Evolutionary conservation across 2,113 vertebrate species (phyloP), one percentile per base, ranked within the genome.

Genomic region (Lepidothrix coronata): DNA sequence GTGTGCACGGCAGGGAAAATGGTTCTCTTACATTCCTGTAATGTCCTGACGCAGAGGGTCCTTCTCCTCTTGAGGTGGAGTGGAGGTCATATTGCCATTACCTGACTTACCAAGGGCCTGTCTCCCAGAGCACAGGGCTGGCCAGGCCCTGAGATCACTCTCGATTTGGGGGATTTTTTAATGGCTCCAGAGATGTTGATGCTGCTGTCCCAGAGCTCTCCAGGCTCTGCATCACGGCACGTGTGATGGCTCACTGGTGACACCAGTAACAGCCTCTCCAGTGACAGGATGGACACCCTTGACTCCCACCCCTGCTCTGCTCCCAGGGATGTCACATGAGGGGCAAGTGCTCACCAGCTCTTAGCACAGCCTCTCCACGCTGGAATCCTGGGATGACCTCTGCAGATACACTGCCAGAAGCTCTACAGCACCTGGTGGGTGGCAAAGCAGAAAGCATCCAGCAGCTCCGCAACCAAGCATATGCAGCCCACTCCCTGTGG

Each of bases 321-420:
- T 61, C 22, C 28, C 23, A 30, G 30, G 19, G 23, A 23, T 0
- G 0, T 43, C 35, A 61, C 30, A 23, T 0, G 17, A 62, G 51
- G 8, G 33, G n/a, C 14, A 55, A 46, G 39, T 2, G 5, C 54
- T 81, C 52, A 11, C 22, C 54, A n/a, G 51, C 2, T 2, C 15
- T 62, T 24, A 6, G 2, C 20, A 54, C 31, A 74, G 55, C 49
- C 14, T 78, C 8, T 35, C 1, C 44, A 21, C 1, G 0, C 16
- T 6, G 1, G 86, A 52, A 73, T 24, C 33, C 65, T 48, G 43
- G 11, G 15, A 20, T 84, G 31, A 49, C 5, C 30, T 20, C 75
- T 76, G 52, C 30, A 68, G 33, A 55, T 35, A 30, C 24, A 46
- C 14, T 7, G 9, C 15, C 49, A 76, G 62, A 63, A 79, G 30